Percentiles rank a stretch among this genome's conserved stretches.
Evolutionary conservation across 2,113 vertebrate genomes (phyloP).

Genomic region (Ochotona princeps): DNA sequence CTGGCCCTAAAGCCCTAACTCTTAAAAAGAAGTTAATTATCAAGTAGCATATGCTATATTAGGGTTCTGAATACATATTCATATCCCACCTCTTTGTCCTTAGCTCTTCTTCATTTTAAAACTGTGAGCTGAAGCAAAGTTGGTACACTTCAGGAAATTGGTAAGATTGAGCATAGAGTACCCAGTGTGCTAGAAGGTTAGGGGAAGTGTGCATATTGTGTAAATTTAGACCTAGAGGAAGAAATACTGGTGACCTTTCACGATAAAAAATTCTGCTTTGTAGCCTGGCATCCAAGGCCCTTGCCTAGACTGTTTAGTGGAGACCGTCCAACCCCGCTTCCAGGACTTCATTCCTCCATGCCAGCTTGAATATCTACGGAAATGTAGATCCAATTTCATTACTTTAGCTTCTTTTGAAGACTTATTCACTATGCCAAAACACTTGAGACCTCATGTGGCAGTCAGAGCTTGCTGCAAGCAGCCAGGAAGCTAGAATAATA

Average conservation of each 20-base stretch:
- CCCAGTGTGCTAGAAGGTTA: slow-evolving; percentile 36
- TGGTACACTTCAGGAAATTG: slow-evolving; percentile 11
- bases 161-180: slow-evolving; percentile 19
- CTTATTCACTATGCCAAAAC: slow-evolving; percentile 76
- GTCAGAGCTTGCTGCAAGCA: slow-evolving; percentile 79
- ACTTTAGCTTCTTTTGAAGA: slow-evolving; percentile 80
- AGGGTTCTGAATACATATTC: neutral
- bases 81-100: neutral
- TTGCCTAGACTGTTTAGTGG: slow-evolving; percentile 76
- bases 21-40: too few species aligned
- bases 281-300: slow-evolving; percentile 77
- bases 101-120: slow-evolving; percentile 36
- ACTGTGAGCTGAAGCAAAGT: slow-evolving; percentile 47
- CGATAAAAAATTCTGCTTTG: slow-evolving; percentile 78
- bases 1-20: too few species aligned
- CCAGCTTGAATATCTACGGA: slow-evolving; percentile 79
- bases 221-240: slow-evolving; percentile 71
- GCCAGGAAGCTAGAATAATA: slow-evolving; percentile 79
- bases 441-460: slow-evolving; percentile 82
- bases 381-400: slow-evolving; percentile 81
- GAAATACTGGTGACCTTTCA: slow-evolving; percentile 76
- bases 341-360: slow-evolving; percentile 76
- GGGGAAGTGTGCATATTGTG: slow-evolving; percentile 41
- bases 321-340: slow-evolving; percentile 79
- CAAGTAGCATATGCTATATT: neutral